Evolutionary conservation across 2,888 invertebrate genomes (phyloP).

Genomic region (Neria commutata): DNA sequence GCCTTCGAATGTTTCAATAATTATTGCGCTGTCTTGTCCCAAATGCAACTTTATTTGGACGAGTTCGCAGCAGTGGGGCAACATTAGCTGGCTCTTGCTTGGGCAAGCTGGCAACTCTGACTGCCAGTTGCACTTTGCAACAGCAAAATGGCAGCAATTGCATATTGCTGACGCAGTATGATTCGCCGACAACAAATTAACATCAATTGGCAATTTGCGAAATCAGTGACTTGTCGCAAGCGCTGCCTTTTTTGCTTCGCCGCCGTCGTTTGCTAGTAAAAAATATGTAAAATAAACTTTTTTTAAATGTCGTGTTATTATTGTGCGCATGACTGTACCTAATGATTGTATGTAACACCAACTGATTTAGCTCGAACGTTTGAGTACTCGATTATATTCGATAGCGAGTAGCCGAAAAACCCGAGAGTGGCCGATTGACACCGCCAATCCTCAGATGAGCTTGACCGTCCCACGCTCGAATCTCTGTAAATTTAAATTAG

Average conservation of each 20-base stretch:
- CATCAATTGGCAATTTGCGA: constrained; percentile 18
- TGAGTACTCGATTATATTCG: no score
- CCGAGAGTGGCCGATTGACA: no score
- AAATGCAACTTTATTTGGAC: not conserved
- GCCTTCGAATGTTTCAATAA: constrained; percentile 10
- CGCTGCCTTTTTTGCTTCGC: not conserved
- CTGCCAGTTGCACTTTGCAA: not conserved
- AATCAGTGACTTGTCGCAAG: constrained; percentile 16
- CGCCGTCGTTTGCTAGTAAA: not conserved
- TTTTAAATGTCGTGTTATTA: no score
- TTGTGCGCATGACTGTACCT: no score
- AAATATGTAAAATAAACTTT: no score
- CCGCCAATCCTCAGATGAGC: no score
- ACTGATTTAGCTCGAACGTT: no score
- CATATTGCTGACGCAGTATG: constrained; percentile 9
- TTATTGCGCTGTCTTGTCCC: constrained; percentile 8
- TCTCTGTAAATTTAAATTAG: no score
- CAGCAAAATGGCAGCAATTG: not conserved
- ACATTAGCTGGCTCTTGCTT: not conserved
- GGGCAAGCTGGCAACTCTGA: not conserved
- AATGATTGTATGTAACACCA: no score
- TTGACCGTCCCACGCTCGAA: no score
- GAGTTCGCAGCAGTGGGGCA: not conserved
- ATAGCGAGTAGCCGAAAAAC: no score
- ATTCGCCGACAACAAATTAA: constrained; percentile 11